phyloP scores from a whole-genome alignment of 2,113 vertebrate species.

The Semicossyphus pulcher region DNA sequence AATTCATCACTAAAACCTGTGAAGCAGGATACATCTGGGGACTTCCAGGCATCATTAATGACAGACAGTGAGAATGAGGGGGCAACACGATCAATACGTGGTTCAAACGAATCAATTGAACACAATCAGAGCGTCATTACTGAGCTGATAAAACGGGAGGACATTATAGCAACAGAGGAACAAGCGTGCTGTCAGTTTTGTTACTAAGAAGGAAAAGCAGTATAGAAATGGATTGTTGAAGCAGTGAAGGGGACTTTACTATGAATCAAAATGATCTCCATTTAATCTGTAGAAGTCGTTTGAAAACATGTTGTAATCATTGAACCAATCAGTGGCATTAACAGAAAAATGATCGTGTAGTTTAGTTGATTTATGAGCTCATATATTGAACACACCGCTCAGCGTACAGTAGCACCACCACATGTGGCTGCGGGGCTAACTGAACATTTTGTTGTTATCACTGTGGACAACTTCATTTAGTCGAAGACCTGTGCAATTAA shows the following conservation, averaged over 20 bases:
- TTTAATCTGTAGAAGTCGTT: neutral
- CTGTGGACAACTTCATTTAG: neutral
- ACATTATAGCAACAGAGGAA: conserved; percentile 8
- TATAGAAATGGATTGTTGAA: neutral
- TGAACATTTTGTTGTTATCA: neutral
- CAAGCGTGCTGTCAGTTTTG: neutral
- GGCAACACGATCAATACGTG: conserved; percentile 43
- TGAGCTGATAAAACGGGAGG: conserved; percentile 13
- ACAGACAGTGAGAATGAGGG: conserved; percentile 42
- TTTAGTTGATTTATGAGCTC: neutral
- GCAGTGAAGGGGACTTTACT: neutral
- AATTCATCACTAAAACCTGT: conserved; percentile 10
- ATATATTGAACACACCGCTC: conserved; percentile 3
- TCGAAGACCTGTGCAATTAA: too few species aligned
- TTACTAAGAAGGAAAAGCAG: neutral
- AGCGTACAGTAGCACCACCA: neutral
- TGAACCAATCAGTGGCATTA: conserved; percentile 11
- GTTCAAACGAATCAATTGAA: conserved; percentile 58
- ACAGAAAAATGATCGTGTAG: neutral
- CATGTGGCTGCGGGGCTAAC: neutral
- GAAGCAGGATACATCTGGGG: conserved; percentile 18
- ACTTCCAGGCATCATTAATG: conserved; percentile 29
- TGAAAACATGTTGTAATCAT: neutral
- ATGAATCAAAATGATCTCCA: neutral
- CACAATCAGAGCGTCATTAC: conserved; percentile 46